These are phyloP conservation scores for Dromiciops gliroides DNA, from an alignment of 2,113 vertebrate species.

Conservation along the genomic window DNA sequence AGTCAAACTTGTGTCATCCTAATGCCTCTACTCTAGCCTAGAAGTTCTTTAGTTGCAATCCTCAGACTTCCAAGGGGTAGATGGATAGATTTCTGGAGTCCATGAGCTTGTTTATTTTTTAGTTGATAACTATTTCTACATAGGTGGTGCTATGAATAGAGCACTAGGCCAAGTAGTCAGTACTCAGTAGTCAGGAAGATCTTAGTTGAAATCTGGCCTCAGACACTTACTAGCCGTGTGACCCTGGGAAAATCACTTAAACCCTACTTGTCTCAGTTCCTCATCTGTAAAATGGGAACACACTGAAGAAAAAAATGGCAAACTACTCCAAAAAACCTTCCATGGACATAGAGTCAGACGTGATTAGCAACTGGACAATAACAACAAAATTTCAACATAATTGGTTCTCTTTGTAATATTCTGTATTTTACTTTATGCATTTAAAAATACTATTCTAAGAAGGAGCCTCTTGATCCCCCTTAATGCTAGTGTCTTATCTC, in stretches of 20 bases:
- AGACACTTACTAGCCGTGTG: background rate
- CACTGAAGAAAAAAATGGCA: too few relatives aligned
- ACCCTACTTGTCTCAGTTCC: background rate
- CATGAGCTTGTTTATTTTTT: background rate
- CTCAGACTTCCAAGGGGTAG: background rate
- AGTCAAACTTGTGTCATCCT: background rate
- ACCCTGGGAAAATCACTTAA: background rate
- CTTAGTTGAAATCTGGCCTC: background rate
- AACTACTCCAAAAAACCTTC: too few relatives aligned
- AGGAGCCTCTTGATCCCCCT: too few relatives aligned
- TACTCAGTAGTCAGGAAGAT: background rate
- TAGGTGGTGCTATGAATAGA: background rate
- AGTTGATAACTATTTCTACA: background rate
- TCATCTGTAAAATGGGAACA: background rate
- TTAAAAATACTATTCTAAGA: too few relatives aligned
- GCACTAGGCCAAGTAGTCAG: too few relatives aligned
- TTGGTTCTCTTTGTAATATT: too few relatives aligned
- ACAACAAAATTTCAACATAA: too few relatives aligned
- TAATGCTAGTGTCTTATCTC: too few relatives aligned
- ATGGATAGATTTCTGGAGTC: background rate
- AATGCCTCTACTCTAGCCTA: background rate
- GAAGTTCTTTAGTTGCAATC: background rate
- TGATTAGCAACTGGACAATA: too few relatives aligned
- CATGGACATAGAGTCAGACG: too few relatives aligned
- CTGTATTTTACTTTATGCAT: too few relatives aligned